Percentiles rank a stretch among this genome's conserved stretches.
Evolutionary conservation across 30 jellyfish, hydroid and myxozoan species (phyloP).

Genomic region (Phacellophora camtschatica): DNA sequence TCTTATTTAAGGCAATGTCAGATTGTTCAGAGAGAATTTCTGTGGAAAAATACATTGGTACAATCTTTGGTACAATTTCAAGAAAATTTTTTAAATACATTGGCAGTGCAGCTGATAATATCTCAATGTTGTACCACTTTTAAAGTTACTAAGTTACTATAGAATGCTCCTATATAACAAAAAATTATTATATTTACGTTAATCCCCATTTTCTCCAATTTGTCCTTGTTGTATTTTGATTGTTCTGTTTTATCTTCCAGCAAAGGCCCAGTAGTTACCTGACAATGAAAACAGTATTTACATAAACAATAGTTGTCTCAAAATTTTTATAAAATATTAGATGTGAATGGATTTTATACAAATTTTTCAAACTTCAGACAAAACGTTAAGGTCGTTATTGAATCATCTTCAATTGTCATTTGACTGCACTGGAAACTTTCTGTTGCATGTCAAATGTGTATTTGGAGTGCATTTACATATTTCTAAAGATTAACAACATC

Average conservation of each 20-base stretch:
- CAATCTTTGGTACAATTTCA: no score
- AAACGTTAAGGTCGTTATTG: no score
- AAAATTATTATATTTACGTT: background rate
- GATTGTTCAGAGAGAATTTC: background rate
- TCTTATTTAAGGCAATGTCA: background rate
- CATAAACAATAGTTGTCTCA: background rate
- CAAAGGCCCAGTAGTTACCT: constrained; percentile 4
- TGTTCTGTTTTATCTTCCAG: constrained; percentile 12
- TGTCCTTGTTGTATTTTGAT: constrained; percentile 10
- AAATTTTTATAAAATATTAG: no score
- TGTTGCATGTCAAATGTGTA: no score
- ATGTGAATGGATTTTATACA: no score
- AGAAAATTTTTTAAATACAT: no score
- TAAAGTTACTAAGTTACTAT: background rate
- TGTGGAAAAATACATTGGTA: no score
- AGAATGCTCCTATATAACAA: background rate
- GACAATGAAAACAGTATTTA: background rate
- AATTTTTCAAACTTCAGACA: no score
- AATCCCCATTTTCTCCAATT: background rate
- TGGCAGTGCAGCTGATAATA: background rate
- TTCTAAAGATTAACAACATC: no score
- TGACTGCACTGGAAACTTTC: background rate
- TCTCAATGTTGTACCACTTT: background rate
- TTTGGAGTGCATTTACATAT: no score
- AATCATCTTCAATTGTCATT: no score